Conservation (phyloP, 2,113 vertebrate species). For the Atherinomorus stipes region DNA sequence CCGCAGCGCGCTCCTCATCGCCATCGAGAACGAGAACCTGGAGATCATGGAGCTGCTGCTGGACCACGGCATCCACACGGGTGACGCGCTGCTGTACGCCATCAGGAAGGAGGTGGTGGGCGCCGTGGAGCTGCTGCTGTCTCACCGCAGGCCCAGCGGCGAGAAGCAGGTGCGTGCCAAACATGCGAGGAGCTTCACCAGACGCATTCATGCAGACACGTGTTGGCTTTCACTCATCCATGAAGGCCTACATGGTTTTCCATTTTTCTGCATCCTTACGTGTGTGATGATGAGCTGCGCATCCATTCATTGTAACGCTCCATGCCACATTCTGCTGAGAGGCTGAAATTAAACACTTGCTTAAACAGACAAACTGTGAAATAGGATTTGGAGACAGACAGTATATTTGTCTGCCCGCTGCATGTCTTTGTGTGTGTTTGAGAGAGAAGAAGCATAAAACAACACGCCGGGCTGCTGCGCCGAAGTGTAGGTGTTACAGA, state of each 20-base stretch:
- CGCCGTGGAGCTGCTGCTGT: constrained; percentile 96
- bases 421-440: constrained; percentile 34
- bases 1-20: constrained; percentile 95
- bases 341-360: constrained; percentile 42
- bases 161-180: constrained; percentile 86
- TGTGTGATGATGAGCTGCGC: constrained; percentile 35
- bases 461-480: constrained; percentile 2
- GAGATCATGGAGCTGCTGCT: constrained; percentile 98
- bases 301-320: constrained; percentile 48
- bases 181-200: background rate
- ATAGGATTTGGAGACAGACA: constrained; percentile 61
- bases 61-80: constrained; percentile 92
- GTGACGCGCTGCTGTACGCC: constrained; percentile 94
- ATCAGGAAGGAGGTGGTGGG: constrained; percentile 98
- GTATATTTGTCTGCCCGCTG: constrained; percentile 33
- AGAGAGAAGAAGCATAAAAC: constrained; percentile 3
- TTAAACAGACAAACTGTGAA: constrained; percentile 64
- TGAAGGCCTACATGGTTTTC: constrained; percentile 5
- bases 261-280: background rate
- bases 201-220: background rate
- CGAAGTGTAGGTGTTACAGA: constrained; percentile 32
- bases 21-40: constrained; percentile 98
- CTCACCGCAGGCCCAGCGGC: constrained; percentile 89
- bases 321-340: constrained; percentile 44
- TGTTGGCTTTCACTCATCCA: constrained; percentile 18